Evolutionary conservation across 2,888 invertebrate species (phyloP).

Genomic region (Nipponacmea schrenckii): DNA sequence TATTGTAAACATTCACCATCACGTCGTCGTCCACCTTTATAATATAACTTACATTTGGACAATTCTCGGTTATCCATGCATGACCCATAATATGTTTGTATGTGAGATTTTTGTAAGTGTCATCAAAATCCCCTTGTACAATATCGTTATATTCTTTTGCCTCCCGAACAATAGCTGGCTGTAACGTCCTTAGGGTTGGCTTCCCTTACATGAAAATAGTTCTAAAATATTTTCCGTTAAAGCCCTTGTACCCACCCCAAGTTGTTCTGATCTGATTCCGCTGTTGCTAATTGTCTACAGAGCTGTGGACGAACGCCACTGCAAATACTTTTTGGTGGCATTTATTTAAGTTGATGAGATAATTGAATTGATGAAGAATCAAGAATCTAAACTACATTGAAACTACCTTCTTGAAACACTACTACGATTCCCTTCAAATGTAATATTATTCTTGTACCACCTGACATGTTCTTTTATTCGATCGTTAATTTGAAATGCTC

Average conservation of each 20-base stretch:
- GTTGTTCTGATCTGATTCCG: conserved; percentile 40
- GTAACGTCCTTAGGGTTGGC: conserved; percentile 14
- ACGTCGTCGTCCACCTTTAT: conserved; percentile 66
- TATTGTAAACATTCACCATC: conserved; percentile 70
- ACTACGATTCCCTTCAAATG: too few relatives aligned
- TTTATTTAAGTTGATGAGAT: conserved; percentile 24
- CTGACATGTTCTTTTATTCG: too few relatives aligned
- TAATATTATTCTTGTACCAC: too few relatives aligned
- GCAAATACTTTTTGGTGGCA: conserved; percentile 32
- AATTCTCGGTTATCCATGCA: conserved; percentile 57
- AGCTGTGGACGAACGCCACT: conserved; percentile 39
- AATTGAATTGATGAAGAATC: conserved; percentile 32
- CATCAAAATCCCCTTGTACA: conserved; percentile 55
- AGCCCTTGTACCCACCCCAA: conserved; percentile 36
- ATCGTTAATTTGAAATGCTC: too few relatives aligned
- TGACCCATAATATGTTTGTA: conserved; percentile 61
- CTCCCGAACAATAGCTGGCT: conserved; percentile 29
- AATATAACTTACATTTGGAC: conserved; percentile 56
- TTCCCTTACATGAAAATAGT: conserved; percentile 36
- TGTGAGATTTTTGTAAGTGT: conserved; percentile 64
- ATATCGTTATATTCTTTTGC: conserved; percentile 38
- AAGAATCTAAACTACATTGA: too few relatives aligned
- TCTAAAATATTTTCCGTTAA: conserved; percentile 26
- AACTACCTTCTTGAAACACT: too few relatives aligned
- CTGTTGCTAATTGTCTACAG: conserved; percentile 29